These are phyloP conservation scores for Loris lydekkerianus DNA, from an alignment of 2,797 vertebrate species.

Conservation along the genomic window DNA sequence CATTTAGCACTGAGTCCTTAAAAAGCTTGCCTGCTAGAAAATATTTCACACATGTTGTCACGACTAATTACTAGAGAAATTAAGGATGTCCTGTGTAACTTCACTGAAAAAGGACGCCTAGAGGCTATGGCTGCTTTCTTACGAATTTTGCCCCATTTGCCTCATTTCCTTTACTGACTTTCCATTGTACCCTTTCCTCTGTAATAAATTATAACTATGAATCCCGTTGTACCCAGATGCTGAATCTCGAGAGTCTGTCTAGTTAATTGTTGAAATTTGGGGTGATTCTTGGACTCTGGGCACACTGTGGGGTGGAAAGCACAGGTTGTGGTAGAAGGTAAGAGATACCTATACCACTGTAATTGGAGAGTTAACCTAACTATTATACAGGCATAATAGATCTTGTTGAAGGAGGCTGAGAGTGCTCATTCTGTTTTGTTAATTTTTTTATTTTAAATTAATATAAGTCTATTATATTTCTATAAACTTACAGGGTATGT, in stretches of 20 bases:
- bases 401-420: not conserved
- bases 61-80: not conserved
- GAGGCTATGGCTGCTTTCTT: not conserved
- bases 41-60: not conserved
- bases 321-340: not conserved
- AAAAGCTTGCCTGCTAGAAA: not conserved
- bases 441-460: not conserved
- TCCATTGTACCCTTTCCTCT: not conserved
- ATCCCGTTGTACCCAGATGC: too few relatives aligned
- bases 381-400: not conserved
- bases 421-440: not conserved
- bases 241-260: not conserved
- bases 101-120: too few relatives aligned
- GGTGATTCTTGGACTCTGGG: fast-evolving
- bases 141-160: not conserved
- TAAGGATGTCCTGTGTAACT: fast-evolving
- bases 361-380: not conserved
- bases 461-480: not conserved
- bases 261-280: not conserved
- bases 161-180: not conserved
- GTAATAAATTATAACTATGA: not conserved
- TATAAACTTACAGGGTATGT: not conserved
- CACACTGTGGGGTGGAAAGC: not conserved
- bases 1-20: not conserved
- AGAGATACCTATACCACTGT: not conserved